Evolutionary conservation across 2,888 invertebrate genomes (phyloP).

Genomic region (Apamea sordens): DNA sequence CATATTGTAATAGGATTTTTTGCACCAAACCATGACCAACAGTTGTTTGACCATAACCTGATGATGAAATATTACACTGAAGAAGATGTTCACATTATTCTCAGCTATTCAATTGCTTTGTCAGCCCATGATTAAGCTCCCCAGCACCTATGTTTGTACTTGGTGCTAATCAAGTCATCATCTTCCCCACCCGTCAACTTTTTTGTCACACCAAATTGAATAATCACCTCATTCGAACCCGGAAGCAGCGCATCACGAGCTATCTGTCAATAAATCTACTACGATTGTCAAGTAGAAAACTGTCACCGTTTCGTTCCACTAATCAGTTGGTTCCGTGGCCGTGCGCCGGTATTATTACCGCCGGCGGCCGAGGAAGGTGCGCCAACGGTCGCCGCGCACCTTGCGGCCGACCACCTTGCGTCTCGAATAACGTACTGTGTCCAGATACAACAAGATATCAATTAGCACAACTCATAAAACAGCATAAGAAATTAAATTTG

Average conservation of each 20-base stretch:
- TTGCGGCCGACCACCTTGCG: slow-evolving; percentile 88
- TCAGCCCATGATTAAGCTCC: background rate
- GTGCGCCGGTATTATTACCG: slow-evolving; percentile 80
- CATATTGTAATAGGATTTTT: background rate
- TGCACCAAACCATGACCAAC: background rate
- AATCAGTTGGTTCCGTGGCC: slow-evolving; percentile 85
- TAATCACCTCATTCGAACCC: slow-evolving; percentile 46
- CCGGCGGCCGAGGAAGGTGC: slow-evolving; percentile 77
- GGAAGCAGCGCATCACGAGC: slow-evolving; percentile 56
- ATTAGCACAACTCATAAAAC: slow-evolving; percentile 70
- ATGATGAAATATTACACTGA: background rate
- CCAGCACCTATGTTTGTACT: background rate
- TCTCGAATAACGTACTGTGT: slow-evolving; percentile 78
- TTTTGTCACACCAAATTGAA: slow-evolving; percentile 52
- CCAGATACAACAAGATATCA: slow-evolving; percentile 85
- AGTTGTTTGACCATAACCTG: background rate
- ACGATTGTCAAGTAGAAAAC: slow-evolving; percentile 64
- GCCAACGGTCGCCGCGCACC: slow-evolving; percentile 87
- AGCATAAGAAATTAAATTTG: slow-evolving; percentile 23
- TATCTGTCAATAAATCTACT: slow-evolving; percentile 63
- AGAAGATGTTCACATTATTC: background rate
- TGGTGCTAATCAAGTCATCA: slow-evolving; percentile 40
- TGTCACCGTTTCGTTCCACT: slow-evolving; percentile 77
- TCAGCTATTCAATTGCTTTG: background rate
- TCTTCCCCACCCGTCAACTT: slow-evolving; percentile 7